Evolutionary conservation across 2,113 vertebrate genomes (phyloP).

Genomic region (Ochotona curzoniae): DNA sequence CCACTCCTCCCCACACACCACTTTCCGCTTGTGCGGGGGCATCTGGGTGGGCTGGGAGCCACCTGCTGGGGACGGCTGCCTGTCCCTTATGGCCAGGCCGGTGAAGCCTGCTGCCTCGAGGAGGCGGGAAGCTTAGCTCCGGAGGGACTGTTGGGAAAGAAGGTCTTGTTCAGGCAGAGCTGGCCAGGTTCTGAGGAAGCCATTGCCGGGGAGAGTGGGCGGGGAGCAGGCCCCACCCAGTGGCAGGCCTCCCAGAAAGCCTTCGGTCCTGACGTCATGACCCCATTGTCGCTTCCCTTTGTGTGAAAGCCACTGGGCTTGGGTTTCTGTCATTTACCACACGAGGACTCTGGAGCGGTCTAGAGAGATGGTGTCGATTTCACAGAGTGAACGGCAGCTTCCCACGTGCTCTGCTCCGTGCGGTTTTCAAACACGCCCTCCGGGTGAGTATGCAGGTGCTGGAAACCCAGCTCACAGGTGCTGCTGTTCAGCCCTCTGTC

Average conservation of each 20-base stretch:
- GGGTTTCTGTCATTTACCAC: background rate
- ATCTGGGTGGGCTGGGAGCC: too few relatives aligned
- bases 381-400: background rate
- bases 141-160: background rate
- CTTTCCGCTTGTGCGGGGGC: background rate
- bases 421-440: background rate
- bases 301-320: background rate
- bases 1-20: background rate
- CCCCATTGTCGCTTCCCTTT: background rate
- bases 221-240: too few relatives aligned
- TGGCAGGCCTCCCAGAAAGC: too few relatives aligned
- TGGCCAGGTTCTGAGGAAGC: background rate
- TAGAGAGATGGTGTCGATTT: background rate
- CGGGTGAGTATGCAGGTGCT: background rate
- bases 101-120: too few relatives aligned
- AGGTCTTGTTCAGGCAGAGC: too few relatives aligned
- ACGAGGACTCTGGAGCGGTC: background rate
- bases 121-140: rapidly evolving
- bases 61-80: background rate
- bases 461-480: too few relatives aligned
- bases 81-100: rapidly evolving
- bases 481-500: background rate
- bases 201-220: background rate
- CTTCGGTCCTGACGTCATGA: background rate
- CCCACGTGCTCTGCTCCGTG: background rate